Conservation (phyloP, 1,140 invertebrate species). For the Anastrepha obliqua region DNA sequence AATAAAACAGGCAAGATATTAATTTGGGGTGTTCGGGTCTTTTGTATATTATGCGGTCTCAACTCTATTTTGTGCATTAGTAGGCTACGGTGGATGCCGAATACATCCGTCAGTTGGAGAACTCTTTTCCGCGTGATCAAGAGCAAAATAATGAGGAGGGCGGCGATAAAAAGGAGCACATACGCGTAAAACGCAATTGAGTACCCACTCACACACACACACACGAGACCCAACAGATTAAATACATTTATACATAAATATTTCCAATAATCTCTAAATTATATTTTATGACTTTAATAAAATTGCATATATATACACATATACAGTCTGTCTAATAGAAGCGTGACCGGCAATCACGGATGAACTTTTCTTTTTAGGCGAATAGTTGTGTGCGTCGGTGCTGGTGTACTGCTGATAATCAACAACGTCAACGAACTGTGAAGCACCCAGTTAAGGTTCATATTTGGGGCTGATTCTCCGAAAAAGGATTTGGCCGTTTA, state of each 20-base stretch:
- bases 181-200: slow-evolving; percentile 59
- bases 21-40: not conserved
- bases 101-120: slow-evolving; percentile 57
- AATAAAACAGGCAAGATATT: slow-evolving; percentile 45
- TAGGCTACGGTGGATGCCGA: slow-evolving; percentile 47
- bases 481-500: no score
- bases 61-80: not conserved
- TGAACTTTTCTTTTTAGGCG: no score
- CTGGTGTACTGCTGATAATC: no score
- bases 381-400: no score
- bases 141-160: slow-evolving; percentile 40
- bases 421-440: no score
- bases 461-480: no score
- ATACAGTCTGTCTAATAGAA: not conserved
- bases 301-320: slow-evolving; percentile 28
- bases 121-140: slow-evolving; percentile 57
- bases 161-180: slow-evolving; percentile 53
- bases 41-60: not conserved
- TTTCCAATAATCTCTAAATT: not conserved
- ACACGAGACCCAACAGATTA: not conserved
- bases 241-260: not conserved
- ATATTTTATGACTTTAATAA: slow-evolving; percentile 9
- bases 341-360: no score
- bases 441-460: no score
- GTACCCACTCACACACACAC: not conserved